Evolutionary conservation across 2,113 vertebrate genomes (phyloP).

Genomic region (Melospiza melodia): DNA sequence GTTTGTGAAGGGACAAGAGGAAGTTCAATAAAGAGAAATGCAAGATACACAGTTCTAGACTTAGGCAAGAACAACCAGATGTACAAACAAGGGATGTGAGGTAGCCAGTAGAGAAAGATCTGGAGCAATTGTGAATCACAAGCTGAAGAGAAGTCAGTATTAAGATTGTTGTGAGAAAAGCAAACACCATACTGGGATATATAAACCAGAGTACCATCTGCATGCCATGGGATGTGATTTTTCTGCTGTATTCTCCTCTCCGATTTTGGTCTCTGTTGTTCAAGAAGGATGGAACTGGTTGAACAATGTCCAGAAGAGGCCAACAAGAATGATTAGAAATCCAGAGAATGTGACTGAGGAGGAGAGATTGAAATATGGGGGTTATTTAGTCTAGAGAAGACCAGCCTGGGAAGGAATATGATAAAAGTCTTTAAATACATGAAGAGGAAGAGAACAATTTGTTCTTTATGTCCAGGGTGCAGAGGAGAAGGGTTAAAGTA

Average conservation of each 20-base stretch:
- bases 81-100: background rate
- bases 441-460: background rate
- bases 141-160: constrained; percentile 17
- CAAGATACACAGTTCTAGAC: background rate
- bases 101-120: background rate
- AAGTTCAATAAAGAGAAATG: background rate
- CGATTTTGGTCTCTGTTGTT: constrained; percentile 18
- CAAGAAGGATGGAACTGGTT: background rate
- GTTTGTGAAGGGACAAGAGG: background rate
- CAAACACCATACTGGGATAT: background rate
- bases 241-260: background rate
- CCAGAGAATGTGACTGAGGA: background rate
- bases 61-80: background rate
- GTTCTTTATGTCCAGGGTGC: background rate
- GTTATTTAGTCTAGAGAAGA: constrained; percentile 50
- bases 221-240: background rate
- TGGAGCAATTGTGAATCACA: background rate
- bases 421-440: constrained; percentile 7
- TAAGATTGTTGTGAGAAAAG: background rate
- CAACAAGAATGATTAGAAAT: constrained; percentile 3
- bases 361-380: constrained; percentile 1
- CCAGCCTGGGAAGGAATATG: background rate
- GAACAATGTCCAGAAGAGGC: constrained; percentile 1
- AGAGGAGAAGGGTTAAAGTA: background rate
- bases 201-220: background rate